Base-by-base conservation (phyloP, 2,113 vertebrate species). In the Neogale vison region DNA sequence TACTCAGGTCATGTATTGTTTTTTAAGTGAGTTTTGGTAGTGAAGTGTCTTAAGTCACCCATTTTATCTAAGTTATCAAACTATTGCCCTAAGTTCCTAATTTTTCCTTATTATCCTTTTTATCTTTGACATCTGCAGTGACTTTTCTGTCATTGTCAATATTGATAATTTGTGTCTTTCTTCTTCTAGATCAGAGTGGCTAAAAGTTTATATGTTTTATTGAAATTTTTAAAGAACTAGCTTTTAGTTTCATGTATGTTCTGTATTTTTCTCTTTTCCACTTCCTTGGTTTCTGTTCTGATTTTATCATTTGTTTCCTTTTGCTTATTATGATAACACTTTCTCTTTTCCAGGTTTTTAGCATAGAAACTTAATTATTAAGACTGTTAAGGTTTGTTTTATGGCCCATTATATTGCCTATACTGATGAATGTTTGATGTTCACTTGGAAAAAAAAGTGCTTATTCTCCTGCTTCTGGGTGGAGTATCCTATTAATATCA, bases 101-200 rank as follows among this genome's bases (percentile, higher is more conserved):
- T 79, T 95, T 91, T 93, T 90, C 26, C 39, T 82, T 71, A 93
- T 88, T 76, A 88, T 52, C 15, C 23, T 82, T 77, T 87, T n/a
- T 71, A 80, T 83, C 15, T 90, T 4, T 71, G 52, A 47, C 23
- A 84, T 92, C 39, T 42, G 12, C 50, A 45, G 8, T 82, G 79
- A 69, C 45, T 85, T 24, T 63, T 96, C 39, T 71, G 83, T 95
- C 21, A 76, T 84, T 95, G 24, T 39, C 93, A 74, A 80, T 91
- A 61, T 47, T 65, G 11, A 77, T n/a, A 79, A 71, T 77, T 90
- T 50, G 1, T 74, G 57, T 88, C 50, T 87, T 86, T 55, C 18
- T 31, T 86, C 34, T 50, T 80, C 87, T 94, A 67, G 34, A 86
- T 89, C 52, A 26, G 14, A 79, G 55, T 87, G 12, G 20, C 26